Conservation (phyloP, 1,140 invertebrate species). For the Polyergus mexicanus region DNA sequence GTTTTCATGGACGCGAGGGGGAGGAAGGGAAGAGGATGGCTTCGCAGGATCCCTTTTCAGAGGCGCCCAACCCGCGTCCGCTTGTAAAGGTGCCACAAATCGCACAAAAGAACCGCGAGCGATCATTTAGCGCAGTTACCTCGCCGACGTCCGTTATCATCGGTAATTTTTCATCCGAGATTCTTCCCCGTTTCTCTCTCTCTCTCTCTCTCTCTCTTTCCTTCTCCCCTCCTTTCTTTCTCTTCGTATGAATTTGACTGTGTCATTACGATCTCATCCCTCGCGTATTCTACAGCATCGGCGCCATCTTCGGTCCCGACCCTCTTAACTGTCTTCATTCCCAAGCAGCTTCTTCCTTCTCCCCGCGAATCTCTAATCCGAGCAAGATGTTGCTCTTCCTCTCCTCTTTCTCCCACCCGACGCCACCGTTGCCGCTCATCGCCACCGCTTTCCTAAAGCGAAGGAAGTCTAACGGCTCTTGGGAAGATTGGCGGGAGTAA, state of each 20-base stretch:
- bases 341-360: conserved; percentile 48
- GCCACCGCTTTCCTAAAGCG: conserved; percentile 21
- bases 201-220: background rate
- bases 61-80: conserved; percentile 14
- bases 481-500: conserved; percentile 65
- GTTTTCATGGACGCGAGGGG: conserved; percentile 25
- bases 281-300: conserved; percentile 47
- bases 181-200: conserved; percentile 13
- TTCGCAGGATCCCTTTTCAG: conserved; percentile 44
- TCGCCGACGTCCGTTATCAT: conserved; percentile 68
- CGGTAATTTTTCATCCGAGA: conserved; percentile 73
- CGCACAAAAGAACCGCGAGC: conserved; percentile 62
- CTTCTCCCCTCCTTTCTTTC: conserved; percentile 5
- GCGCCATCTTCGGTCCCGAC: conserved; percentile 61
- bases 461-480: conserved; percentile 65
- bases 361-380: conserved; percentile 74
- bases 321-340: conserved; percentile 64
- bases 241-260: conserved; percentile 75
- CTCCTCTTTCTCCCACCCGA: background rate
- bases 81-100: conserved; percentile 62
- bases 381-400: conserved; percentile 78
- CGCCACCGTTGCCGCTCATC: background rate
- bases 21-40: background rate
- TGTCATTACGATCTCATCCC: conserved; percentile 67
- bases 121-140: conserved; percentile 69